Percentiles rank a stretch among this genome's conserved stretches.
Evolutionary conservation across 2,888 invertebrate species (phyloP).

Genomic region (Ashinkailepas kermadecensis): DNA sequence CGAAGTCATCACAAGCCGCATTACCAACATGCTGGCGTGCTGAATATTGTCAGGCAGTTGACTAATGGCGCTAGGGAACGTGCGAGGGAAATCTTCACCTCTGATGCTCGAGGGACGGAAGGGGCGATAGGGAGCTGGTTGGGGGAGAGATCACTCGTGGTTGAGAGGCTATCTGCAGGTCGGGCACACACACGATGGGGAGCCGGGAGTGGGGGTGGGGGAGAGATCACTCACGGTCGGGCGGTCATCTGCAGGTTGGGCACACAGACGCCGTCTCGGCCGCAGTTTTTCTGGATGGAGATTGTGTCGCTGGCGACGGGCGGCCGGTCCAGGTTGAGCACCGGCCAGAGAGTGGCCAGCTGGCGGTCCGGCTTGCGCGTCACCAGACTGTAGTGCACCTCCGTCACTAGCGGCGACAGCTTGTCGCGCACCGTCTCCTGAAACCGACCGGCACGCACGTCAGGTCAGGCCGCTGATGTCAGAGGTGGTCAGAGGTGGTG

Average conservation of each 20-base stretch:
- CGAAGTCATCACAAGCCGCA: too few relatives aligned
- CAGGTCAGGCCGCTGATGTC: too few relatives aligned
- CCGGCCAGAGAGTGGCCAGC: constrained; percentile 15
- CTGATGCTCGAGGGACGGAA: too few relatives aligned
- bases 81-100: too few relatives aligned
- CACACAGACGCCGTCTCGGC: constrained; percentile 81
- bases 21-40: too few relatives aligned
- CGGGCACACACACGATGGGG: constrained; percentile 58
- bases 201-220: too few relatives aligned
- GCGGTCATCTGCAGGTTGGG: constrained; percentile 75
- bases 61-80: too few relatives aligned
- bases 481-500: too few relatives aligned
- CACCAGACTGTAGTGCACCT: constrained; percentile 66
- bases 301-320: constrained; percentile 62
- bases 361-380: constrained; percentile 32
- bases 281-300: constrained; percentile 88
- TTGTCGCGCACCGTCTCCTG: constrained; percentile 68
- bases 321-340: constrained; percentile 38
- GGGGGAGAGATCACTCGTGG: constrained; percentile 50
- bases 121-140: not conserved
- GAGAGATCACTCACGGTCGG: constrained; percentile 52
- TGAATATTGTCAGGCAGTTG: too few relatives aligned
- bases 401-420: constrained; percentile 80
- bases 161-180: constrained; percentile 64
- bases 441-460: constrained; percentile 35